Conservation (phyloP, 2,113 vertebrate genomes). For the Pteronura brasiliensis region DNA sequence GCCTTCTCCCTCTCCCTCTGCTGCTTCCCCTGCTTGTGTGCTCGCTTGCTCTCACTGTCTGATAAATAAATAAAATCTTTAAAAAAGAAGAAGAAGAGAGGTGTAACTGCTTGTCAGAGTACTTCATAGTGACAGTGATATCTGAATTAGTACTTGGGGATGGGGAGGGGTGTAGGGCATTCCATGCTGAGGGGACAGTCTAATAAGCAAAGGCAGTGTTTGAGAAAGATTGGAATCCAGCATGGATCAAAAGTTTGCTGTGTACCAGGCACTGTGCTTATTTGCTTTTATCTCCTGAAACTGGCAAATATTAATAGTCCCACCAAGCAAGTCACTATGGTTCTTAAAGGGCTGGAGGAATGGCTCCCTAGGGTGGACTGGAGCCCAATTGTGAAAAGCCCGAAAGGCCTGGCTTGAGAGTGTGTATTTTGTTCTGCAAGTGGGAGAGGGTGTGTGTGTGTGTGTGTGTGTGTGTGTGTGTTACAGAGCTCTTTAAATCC, state of each 20-base stretch:
- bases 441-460: neutral
- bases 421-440: neutral
- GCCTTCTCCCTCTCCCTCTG: too few species aligned
- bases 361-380: neutral
- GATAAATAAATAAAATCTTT: too few species aligned
- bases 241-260: neutral
- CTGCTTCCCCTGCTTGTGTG: too few species aligned
- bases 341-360: neutral
- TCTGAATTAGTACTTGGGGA: neutral
- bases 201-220: neutral
- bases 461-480: neutral
- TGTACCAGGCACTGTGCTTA: accelerated
- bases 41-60: too few species aligned
- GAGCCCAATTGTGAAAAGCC: neutral
- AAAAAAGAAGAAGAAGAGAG: neutral
- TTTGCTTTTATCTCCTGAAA: neutral
- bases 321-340: neutral
- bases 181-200: neutral
- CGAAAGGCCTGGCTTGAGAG: neutral
- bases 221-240: neutral
- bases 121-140: neutral
- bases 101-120: neutral
- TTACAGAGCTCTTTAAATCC: neutral
- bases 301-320: neutral
- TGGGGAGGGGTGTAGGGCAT: neutral